Evolutionary conservation across 1,140 invertebrate species (phyloP).

Genomic region (Drosophila nigrodunni): DNA sequence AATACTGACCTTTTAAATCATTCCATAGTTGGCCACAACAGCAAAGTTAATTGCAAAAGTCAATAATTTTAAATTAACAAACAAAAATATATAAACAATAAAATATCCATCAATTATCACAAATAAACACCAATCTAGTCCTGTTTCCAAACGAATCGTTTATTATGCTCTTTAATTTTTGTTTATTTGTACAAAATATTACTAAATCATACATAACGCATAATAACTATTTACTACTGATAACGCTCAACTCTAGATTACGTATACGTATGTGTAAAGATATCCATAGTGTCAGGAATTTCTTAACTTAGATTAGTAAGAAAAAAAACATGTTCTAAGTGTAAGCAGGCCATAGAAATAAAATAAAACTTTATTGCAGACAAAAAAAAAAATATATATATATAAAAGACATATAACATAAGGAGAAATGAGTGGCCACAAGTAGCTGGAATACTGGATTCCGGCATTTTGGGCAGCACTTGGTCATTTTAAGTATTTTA

Average conservation of each 20-base stretch:
- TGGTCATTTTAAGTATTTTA: constrained; percentile 44
- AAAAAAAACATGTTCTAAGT: constrained; percentile 15
- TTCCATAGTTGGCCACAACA: constrained; percentile 16
- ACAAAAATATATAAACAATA: constrained; percentile 20
- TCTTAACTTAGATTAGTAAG: constrained; percentile 68
- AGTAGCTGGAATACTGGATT: background rate
- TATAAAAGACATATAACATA: constrained; percentile 37
- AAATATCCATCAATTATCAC: constrained; percentile 39
- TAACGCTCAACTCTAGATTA: constrained; percentile 52
- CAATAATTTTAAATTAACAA: constrained; percentile 28
- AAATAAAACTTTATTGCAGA: constrained; percentile 79
- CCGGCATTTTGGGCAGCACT: constrained; percentile 12
- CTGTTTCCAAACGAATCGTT: constrained; percentile 17
- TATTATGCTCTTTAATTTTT: constrained; percentile 24
- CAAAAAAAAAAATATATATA: constrained; percentile 5
- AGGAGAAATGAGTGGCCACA: constrained; percentile 15
- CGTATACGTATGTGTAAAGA: constrained; percentile 46
- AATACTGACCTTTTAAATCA: constrained; percentile 45
- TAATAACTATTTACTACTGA: constrained; percentile 31
- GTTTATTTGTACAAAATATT: constrained; percentile 6
- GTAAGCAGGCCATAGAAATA: constrained; percentile 56
- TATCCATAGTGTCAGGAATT: constrained; percentile 45
- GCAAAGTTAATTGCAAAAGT: constrained; percentile 37
- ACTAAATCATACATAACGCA: background rate
- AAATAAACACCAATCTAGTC: constrained; percentile 19